These are phyloP conservation scores for Pseudococcus jackbeardsleyi DNA, from an alignment of 2,888 invertebrate species.

Conservation along the genomic window DNA sequence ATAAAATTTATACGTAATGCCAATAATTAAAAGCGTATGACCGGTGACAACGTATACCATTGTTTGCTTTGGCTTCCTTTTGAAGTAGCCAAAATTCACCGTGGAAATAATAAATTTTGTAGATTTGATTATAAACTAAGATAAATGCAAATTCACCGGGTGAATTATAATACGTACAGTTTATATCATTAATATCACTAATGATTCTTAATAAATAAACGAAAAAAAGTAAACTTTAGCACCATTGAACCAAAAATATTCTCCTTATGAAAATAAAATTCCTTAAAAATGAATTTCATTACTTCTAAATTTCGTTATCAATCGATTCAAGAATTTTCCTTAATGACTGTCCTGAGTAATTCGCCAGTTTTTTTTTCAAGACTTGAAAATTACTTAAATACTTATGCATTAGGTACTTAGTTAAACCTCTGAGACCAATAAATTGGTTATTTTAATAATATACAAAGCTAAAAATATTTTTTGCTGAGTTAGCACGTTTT, in stretches of 20 bases:
- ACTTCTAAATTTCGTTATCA: too few relatives aligned
- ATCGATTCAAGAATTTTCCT: too few relatives aligned
- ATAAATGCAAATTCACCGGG: constrained; percentile 50
- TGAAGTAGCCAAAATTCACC: background rate
- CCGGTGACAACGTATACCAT: background rate
- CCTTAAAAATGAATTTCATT: too few relatives aligned
- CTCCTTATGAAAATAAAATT: background rate
- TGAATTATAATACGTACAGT: too few relatives aligned
- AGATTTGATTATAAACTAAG: constrained; percentile 5
- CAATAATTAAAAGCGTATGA: background rate
- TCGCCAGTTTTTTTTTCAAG: too few relatives aligned
- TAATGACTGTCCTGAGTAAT: too few relatives aligned
- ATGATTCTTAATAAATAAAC: background rate
- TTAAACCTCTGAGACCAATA: too few relatives aligned
- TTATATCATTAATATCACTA: background rate
- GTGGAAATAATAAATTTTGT: background rate
- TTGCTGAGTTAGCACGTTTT: too few relatives aligned
- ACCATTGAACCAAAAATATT: background rate
- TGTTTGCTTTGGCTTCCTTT: background rate
- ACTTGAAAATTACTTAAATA: too few relatives aligned
- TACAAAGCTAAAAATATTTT: too few relatives aligned
- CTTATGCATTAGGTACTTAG: too few relatives aligned
- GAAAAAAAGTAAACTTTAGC: background rate
- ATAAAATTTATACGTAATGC: constrained; percentile 2
- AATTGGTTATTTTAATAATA: too few relatives aligned